Conservation (phyloP, 2,888 invertebrate genomes). For the Drosophila meridiana region DNA sequence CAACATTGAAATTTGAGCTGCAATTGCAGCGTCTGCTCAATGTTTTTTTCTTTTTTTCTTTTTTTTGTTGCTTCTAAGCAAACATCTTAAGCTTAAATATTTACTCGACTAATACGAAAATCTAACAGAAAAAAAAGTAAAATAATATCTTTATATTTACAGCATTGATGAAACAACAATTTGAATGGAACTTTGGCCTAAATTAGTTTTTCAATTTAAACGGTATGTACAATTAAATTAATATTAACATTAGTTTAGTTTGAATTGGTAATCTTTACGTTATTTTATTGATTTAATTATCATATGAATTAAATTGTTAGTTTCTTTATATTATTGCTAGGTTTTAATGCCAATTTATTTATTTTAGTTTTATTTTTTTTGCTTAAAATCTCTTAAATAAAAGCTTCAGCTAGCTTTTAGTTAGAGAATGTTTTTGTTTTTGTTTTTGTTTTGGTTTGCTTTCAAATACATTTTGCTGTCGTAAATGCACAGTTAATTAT, state of each 20-base stretch:
- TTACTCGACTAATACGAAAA: conserved; percentile 14
- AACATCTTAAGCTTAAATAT: conserved; percentile 35
- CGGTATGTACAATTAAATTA: conserved; percentile 44
- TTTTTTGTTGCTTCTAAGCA: conserved; percentile 50
- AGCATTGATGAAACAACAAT: conserved; percentile 29
- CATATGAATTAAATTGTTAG: conserved; percentile 1
- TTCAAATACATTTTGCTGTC: conserved; percentile 47
- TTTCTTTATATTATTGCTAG: conserved; percentile 27
- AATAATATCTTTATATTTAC: conserved; percentile 45
- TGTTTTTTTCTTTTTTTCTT: background rate
- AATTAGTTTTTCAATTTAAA: conserved; percentile 13
- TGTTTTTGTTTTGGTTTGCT: background rate
- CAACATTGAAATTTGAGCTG: conserved; percentile 17
- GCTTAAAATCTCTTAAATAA: conserved; percentile 61
- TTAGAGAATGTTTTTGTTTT: conserved; percentile 10
- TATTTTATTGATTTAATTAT: conserved; percentile 4
- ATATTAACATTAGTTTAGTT: conserved; percentile 13
- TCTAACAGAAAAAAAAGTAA: conserved; percentile 19
- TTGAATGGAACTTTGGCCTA: conserved; percentile 39
- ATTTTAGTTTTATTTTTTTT: conserved; percentile 30
- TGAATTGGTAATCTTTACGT: conserved; percentile 5
- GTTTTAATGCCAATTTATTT: conserved; percentile 36
- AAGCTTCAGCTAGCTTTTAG: conserved; percentile 56
- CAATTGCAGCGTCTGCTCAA: background rate
- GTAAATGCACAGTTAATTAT: conserved; percentile 56